phyloP scores from a whole-genome alignment of 2,888 invertebrate genomes.

The Coenonympha glycerion region DNA sequence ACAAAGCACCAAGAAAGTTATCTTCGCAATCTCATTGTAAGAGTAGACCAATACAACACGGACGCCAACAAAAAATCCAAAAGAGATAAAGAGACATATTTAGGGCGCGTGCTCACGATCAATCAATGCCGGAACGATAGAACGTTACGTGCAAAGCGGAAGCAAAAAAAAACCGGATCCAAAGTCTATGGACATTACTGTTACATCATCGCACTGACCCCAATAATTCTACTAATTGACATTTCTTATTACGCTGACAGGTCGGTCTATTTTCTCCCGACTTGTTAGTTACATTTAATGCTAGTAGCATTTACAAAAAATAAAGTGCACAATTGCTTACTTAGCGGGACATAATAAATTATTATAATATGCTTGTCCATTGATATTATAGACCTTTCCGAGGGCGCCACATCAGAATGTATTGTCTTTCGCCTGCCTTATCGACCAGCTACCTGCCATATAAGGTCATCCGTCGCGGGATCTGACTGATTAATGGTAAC shows the following conservation, averaged over 20 bases:
- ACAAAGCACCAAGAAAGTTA: background rate
- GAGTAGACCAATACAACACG: background rate
- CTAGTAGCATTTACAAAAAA: conserved; percentile 16
- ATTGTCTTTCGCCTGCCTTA: no score
- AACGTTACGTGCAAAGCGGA: conserved; percentile 34
- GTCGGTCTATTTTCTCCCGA: conserved; percentile 15
- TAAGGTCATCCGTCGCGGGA: no score
- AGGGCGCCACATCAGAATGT: no score
- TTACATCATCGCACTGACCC: conserved; percentile 49
- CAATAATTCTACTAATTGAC: conserved; percentile 43
- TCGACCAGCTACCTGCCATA: no score
- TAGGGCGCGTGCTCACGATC: conserved; percentile 7
- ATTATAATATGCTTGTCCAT: no score
- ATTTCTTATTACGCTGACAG: conserved; percentile 14
- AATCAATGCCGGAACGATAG: conserved; percentile 11
- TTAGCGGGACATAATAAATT: no score
- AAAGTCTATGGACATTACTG: conserved; percentile 41
- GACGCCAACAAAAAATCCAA: background rate
- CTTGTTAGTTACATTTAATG: background rate
- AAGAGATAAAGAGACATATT: background rate
- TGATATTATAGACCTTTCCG: no score
- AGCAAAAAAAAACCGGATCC: conserved; percentile 48
- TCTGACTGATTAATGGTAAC: no score
- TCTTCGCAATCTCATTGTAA: background rate
- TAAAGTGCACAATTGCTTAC: background rate